phyloP scores from a whole-genome alignment of 2,797 vertebrate genomes.

The Chelonia mydas region DNA sequence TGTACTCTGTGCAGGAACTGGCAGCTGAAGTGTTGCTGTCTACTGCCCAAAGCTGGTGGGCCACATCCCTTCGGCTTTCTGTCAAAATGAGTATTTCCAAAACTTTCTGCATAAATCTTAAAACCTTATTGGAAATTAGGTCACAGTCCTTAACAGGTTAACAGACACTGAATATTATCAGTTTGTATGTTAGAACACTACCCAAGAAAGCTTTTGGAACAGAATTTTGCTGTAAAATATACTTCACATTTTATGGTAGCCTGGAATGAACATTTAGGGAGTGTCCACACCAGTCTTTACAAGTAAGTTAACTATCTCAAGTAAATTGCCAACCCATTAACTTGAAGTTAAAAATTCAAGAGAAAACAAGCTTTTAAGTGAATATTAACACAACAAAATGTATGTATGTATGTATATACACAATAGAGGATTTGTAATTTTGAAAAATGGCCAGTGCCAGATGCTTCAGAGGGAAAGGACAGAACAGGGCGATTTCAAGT shows the following conservation, averaged over 20 bases:
- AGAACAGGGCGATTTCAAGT: background rate
- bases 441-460: background rate
- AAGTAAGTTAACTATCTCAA: slow-evolving; percentile 46
- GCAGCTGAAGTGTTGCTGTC: background rate
- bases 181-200: slow-evolving; percentile 14
- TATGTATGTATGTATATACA: background rate
- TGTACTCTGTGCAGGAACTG: background rate
- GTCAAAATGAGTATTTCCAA: slow-evolving; percentile 66
- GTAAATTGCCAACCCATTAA: slow-evolving; percentile 52
- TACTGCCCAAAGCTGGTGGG: background rate
- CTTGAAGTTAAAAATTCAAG: background rate
- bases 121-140: slow-evolving; percentile 74
- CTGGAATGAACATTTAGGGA: slow-evolving; percentile 53
- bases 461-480: background rate
- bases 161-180: slow-evolving; percentile 67
- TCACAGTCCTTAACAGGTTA: slow-evolving; percentile 39
- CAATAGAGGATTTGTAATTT: background rate
- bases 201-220: slow-evolving; percentile 67
- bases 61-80: slow-evolving; percentile 9
- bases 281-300: slow-evolving; percentile 39
- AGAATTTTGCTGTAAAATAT: slow-evolving; percentile 61
- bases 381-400: background rate
- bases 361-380: background rate
- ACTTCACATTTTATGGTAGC: slow-evolving; percentile 67
- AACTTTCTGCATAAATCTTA: slow-evolving; percentile 72